Conservation (phyloP, 2,888 invertebrate genomes). For the Neoaliturus tenellus region DNA sequence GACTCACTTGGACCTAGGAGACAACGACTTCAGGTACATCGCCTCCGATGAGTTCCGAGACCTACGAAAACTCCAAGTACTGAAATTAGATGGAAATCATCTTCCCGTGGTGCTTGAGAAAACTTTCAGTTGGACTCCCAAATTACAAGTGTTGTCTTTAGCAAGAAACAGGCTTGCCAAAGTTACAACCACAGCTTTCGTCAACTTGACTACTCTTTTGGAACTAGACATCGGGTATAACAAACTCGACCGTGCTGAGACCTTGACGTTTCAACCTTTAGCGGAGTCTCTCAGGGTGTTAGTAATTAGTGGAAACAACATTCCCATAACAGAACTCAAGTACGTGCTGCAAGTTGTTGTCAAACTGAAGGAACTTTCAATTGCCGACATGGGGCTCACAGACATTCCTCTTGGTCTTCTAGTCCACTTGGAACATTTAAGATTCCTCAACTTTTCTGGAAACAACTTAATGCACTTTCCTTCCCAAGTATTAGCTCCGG, state of each 20-base stretch:
- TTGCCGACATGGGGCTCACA: constrained; percentile 78
- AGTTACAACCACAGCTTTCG: constrained; percentile 82
- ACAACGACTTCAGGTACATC: constrained; percentile 86
- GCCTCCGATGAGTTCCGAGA: constrained; percentile 84
- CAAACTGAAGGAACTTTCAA: constrained; percentile 76
- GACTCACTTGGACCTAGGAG: constrained; percentile 84
- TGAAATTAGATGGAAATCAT: constrained; percentile 86
- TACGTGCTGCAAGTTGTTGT: constrained; percentile 77
- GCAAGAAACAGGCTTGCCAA: constrained; percentile 85
- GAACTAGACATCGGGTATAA: constrained; percentile 87
- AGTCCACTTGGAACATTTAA: constrained; percentile 77
- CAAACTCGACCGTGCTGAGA: constrained; percentile 82
- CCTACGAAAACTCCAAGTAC: constrained; percentile 78
- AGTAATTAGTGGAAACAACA: constrained; percentile 83
- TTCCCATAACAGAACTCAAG: constrained; percentile 76
- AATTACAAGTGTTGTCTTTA: constrained; percentile 76
- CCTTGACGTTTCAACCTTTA: constrained; percentile 77
- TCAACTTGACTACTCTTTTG: constrained; percentile 81
- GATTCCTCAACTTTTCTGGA: constrained; percentile 83
- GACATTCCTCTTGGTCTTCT: constrained; percentile 78
- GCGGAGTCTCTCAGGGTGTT: constrained; percentile 79
- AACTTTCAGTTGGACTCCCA: constrained; percentile 76
- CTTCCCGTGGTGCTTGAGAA: constrained; percentile 84
- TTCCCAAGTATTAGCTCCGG: constrained; percentile 75
- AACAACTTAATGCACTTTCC: constrained; percentile 80